Evolutionary conservation across 2,797 vertebrate species (phyloP).

Genomic region (Smutsia temminckii): DNA sequence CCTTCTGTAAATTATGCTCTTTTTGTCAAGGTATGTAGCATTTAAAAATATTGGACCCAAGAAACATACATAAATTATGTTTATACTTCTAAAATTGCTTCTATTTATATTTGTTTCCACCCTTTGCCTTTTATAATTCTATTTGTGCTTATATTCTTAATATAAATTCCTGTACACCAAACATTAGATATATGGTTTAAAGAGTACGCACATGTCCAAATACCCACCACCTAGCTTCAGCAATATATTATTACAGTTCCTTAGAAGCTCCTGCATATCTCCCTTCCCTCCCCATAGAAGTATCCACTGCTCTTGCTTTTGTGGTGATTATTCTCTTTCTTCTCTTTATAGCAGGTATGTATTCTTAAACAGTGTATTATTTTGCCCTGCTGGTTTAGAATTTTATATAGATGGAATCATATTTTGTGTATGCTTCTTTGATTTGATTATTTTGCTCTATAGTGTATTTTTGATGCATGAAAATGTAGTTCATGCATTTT

Average conservation of each 20-base stretch:
- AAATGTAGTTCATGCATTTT: neutral
- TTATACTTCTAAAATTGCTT: neutral
- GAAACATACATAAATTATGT: neutral
- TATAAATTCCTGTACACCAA: neutral
- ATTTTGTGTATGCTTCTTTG: neutral
- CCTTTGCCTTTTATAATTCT: slow-evolving; percentile 20
- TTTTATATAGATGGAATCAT: neutral
- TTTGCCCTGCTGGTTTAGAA: neutral
- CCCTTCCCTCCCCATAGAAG: neutral
- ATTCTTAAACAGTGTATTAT: neutral
- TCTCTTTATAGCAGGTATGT: neutral
- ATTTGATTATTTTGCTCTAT: neutral
- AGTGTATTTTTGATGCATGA: neutral
- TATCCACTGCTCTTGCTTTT: neutral
- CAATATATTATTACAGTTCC: neutral
- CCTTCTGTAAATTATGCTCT: neutral
- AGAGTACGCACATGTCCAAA: neutral
- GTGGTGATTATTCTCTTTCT: neutral
- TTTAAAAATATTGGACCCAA: slow-evolving; percentile 6
- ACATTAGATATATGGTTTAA: neutral
- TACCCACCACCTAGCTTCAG: neutral
- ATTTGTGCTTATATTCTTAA: neutral
- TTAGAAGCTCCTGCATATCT: neutral
- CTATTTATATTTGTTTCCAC: neutral
- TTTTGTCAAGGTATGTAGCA: neutral